A percentile compares a stretch with the other conserved stretches of the same genome.
Conservation (phyloP, 2,113 vertebrate genomes). For the Megaleporinus macrocephalus region DNA sequence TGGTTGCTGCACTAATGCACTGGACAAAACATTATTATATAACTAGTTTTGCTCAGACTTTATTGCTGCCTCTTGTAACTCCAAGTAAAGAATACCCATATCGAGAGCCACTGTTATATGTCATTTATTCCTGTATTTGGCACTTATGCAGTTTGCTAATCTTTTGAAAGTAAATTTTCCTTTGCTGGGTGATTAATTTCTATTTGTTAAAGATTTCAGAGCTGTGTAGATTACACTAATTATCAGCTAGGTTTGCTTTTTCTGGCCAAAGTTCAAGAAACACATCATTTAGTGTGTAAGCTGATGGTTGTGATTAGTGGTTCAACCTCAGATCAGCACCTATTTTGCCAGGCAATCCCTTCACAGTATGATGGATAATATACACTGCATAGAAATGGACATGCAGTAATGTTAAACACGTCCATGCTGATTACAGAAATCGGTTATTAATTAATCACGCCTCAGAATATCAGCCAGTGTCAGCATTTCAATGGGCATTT, state of each 20-base stretch:
- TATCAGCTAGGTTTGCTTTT: neutral
- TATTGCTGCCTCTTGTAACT: no score
- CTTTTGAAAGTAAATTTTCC: neutral
- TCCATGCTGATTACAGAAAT: neutral
- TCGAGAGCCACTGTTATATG: no score
- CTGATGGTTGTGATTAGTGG: neutral
- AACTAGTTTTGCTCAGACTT: no score
- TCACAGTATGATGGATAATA: neutral
- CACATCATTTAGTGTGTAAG: neutral
- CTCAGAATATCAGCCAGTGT: neutral
- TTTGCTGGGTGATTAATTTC: neutral
- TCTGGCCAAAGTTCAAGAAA: neutral
- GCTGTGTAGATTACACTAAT: neutral
- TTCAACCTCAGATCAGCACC: constrained; percentile 8
- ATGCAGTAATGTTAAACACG: neutral
- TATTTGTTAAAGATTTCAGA: neutral
- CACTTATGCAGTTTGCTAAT: no score
- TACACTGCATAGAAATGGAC: neutral
- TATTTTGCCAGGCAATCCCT: neutral
- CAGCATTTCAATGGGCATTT: neutral
- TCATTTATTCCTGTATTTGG: no score
- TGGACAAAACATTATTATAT: no score
- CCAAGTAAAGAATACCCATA: no score
- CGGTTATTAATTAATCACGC: neutral
- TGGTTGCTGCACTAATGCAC: no score